Evolutionary conservation across 2,888 invertebrate genomes (phyloP).

Genomic region (Drosophila mettleri): DNA sequence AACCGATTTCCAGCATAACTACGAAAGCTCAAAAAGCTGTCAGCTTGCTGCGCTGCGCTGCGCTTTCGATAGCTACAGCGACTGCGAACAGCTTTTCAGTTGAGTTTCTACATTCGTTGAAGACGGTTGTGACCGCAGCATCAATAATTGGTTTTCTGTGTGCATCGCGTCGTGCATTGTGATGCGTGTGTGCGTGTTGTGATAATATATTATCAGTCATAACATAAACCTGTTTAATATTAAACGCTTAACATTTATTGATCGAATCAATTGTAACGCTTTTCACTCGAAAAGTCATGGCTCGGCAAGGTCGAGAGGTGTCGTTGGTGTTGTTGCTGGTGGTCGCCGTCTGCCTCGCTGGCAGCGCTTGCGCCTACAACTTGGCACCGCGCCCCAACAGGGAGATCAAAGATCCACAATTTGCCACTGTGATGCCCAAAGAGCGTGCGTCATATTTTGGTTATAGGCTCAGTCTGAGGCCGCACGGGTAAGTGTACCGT

Average conservation of each 20-base stretch:
- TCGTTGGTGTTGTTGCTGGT: constrained; percentile 24
- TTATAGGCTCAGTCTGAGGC: constrained; percentile 78
- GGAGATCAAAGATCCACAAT: constrained; percentile 81
- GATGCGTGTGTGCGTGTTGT: constrained; percentile 24
- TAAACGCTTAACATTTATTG: constrained; percentile 33
- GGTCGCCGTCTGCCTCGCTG: constrained; percentile 17
- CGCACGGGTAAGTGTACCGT: constrained; percentile 78
- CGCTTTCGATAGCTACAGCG: background rate
- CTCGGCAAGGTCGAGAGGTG: constrained; percentile 33
- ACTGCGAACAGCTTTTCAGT: constrained; percentile 36
- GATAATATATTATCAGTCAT: constrained; percentile 52
- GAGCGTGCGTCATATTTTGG: constrained; percentile 84
- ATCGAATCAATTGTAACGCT: constrained; percentile 9
- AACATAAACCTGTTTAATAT: constrained; percentile 10
- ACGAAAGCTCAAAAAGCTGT: constrained; percentile 33
- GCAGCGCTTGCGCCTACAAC: constrained; percentile 74
- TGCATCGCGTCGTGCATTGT: constrained; percentile 1
- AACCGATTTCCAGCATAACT: background rate
- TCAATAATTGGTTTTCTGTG: background rate
- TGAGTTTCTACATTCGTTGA: constrained; percentile 28
- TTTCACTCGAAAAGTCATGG: constrained; percentile 23
- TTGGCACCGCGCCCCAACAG: constrained; percentile 84
- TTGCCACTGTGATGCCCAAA: constrained; percentile 75
- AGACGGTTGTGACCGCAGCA: constrained; percentile 27
- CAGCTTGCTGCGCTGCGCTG: constrained; percentile 6